Evolutionary conservation across 2,797 vertebrate species (phyloP), one percentile per base, ranked within the genome.

Genomic region (Amniataba percoides): DNA sequence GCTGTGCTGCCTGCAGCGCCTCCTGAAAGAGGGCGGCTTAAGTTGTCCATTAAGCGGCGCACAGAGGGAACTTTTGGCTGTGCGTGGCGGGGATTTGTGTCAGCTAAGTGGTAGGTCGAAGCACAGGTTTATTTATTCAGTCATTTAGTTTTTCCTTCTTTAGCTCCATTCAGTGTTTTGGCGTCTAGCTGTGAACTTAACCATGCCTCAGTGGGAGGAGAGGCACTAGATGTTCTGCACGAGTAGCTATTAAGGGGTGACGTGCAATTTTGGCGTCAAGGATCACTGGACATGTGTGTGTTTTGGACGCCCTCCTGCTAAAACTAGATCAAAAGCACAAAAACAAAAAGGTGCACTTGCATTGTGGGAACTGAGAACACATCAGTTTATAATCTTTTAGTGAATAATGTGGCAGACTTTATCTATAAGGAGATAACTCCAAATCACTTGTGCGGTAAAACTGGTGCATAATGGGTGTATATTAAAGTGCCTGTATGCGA

Each of bases 21-120:
- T 64, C 77, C 31, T 84, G 43, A 74, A 66, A 74, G 74, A 77
- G 70, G 71, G 31, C 27, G 0, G 85, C 69, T 91, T 74, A 83
- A 85, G 45, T 77, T 82, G 71, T 88, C 87, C 57, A 51, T 85
- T 87, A 75, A 74, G 67, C 49, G 49, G 53, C 31, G 70, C 39
- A 40, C 36, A 39, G 65, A 70, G 63, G 81, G 63, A 86, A 68
- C 67, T 58, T 9, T 13, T 67, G 71, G 73, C 71, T 78, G 82
- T 51, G 78, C 69, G 46, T 69, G 52, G 51, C 49, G 51, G 53
- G 80, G 81, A 85, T 89, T 86, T 86, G 64, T 82, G 79, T 85
- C 68, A 71, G 43, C 55, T 56, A 49, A 75, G 53, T 58, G 68
- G 60, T 68, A 65, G 31, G 52, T 84, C 55, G 72, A 76, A 72